These are phyloP conservation scores for Tenualosa thibaudeaui DNA, from an alignment of 2,797 vertebrate genomes.

Conservation along the genomic window DNA sequence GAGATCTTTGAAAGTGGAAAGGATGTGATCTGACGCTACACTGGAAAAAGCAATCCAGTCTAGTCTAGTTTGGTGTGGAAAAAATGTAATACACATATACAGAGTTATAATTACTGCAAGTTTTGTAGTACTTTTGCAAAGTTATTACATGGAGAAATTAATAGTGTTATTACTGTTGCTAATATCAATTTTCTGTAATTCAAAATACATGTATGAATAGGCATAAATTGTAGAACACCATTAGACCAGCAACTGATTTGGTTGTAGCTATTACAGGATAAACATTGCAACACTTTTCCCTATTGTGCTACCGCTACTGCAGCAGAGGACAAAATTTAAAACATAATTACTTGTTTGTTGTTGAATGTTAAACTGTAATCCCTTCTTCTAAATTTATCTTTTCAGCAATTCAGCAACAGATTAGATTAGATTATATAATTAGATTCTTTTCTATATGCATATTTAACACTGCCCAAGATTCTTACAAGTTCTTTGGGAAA, in stretches of 20 bases:
- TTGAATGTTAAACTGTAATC: background rate
- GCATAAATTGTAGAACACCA: background rate
- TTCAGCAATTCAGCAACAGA: background rate
- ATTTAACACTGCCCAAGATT: background rate
- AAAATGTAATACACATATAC: background rate
- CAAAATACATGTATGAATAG: background rate
- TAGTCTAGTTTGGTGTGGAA: background rate
- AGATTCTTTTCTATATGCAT: background rate
- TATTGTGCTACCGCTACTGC: background rate
- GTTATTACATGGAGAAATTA: background rate
- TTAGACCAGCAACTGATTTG: background rate
- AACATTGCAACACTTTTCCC: background rate
- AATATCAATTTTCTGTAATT: background rate
- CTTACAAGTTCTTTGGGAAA: background rate
- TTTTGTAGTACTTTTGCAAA: constrained; percentile 1
- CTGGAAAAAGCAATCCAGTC: background rate
- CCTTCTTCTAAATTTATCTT: background rate
- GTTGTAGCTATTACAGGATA: background rate
- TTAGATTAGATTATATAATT: no score
- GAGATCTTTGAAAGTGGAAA: background rate
- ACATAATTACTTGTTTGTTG: background rate
- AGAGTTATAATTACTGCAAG: background rate
- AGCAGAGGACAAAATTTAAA: background rate
- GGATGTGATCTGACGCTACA: background rate
- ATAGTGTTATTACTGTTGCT: background rate